These are phyloP conservation scores for Euura lappo DNA, from an alignment of 1,140 invertebrate species.

Conservation along the genomic window DNA sequence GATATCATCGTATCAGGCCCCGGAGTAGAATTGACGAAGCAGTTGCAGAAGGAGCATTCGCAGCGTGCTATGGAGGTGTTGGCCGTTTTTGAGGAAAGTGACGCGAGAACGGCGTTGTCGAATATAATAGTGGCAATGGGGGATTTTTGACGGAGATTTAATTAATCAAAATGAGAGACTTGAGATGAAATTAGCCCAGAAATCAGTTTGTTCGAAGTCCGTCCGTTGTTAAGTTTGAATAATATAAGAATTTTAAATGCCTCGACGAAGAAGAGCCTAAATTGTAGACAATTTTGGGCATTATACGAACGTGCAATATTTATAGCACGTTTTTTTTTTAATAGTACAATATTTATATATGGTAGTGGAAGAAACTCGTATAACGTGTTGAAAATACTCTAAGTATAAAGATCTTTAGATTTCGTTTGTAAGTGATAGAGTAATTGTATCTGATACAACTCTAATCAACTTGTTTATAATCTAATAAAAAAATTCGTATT, in stretches of 20 bases:
- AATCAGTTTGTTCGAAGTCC: constrained; percentile 21
- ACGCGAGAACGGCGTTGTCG: constrained; percentile 76
- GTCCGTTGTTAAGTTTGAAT: constrained; percentile 24
- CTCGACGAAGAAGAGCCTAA: not conserved
- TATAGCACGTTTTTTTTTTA: constrained; percentile 15
- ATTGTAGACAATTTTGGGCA: not conserved
- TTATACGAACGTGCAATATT: constrained; percentile 11
- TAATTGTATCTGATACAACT: too few species aligned
- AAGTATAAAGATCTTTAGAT: not conserved
- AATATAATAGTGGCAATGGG: constrained; percentile 85
- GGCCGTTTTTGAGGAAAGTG: constrained; percentile 74
- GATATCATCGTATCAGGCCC: constrained; percentile 69
- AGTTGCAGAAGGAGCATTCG: constrained; percentile 79
- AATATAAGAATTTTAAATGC: not conserved
- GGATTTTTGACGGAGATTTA: constrained; percentile 55
- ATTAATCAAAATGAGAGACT: constrained; percentile 8
- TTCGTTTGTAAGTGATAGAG: too few species aligned
- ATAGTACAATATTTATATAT: constrained; percentile 13
- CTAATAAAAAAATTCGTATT: not conserved
- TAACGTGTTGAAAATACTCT: not conserved
- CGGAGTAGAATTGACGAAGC: constrained; percentile 76
- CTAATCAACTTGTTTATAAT: too few species aligned
- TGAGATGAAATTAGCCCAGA: constrained; percentile 7
- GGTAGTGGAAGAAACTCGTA: not conserved
- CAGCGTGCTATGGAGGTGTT: constrained; percentile 76